These are phyloP conservation scores for Sebastes melanostomus DNA, from an alignment of 2,797 vertebrate genomes.

Conservation along the genomic window DNA sequence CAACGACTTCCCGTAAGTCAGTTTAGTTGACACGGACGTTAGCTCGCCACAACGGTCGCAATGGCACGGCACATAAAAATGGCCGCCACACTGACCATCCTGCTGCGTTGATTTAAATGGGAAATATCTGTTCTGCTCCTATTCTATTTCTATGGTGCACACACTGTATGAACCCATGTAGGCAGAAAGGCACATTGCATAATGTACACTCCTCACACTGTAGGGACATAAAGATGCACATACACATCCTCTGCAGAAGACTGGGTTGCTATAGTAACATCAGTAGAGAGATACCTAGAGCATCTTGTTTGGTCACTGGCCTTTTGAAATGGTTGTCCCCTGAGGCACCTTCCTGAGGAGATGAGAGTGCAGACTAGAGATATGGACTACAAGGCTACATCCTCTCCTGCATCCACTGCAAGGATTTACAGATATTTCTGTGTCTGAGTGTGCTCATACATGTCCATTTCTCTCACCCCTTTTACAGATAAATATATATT, in stretches of 20 bases:
- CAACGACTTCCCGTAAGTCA: neutral
- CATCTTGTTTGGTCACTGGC: constrained; percentile 63
- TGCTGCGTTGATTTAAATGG: neutral
- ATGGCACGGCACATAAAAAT: neutral
- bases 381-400: neutral
- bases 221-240: neutral
- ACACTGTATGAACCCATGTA: neutral
- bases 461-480: neutral
- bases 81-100: neutral
- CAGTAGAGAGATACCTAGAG: constrained; percentile 32
- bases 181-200: neutral
- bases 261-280: constrained; percentile 64
- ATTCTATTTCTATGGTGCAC: neutral
- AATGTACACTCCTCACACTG: neutral
- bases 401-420: neutral
- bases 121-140: neutral
- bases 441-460: neutral
- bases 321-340: constrained; percentile 45
- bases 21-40: neutral
- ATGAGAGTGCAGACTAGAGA: constrained; percentile 21
- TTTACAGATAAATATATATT: neutral
- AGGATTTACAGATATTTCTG: neutral
- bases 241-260: constrained; percentile 23
- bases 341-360: constrained; percentile 13
- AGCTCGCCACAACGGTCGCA: neutral